A percentile compares a stretch with the other conserved stretches of the same genome.
These are phyloP conservation scores for Conopomorpha cramerella DNA, from an alignment of 1,140 invertebrate genomes.

Conservation along the genomic window DNA sequence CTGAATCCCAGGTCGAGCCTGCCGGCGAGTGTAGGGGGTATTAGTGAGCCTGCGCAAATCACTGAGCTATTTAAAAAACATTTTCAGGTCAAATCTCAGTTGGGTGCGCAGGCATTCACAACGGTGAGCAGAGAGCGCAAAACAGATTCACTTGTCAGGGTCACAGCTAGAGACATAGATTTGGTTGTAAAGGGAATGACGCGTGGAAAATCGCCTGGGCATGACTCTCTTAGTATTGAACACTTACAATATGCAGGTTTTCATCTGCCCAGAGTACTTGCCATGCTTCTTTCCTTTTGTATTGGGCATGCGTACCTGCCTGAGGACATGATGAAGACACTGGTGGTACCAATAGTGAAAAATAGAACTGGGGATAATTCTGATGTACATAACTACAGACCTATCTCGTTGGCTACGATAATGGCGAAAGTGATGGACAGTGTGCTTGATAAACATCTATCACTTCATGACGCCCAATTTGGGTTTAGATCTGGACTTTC, in stretches of 20 bases:
- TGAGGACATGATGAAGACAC: neutral
- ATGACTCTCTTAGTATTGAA: neutral
- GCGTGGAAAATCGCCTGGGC: neutral
- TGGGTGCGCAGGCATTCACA: neutral
- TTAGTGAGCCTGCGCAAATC: neutral
- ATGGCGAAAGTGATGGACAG: constrained; percentile 1
- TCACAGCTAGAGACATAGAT: neutral
- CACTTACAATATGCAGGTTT: neutral
- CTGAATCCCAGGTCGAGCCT: neutral
- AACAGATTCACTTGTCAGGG: neutral
- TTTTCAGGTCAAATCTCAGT: neutral
- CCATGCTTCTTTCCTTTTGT: neutral
- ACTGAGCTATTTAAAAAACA: neutral
- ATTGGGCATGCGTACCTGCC: neutral
- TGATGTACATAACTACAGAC: neutral
- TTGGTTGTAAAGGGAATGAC: neutral
- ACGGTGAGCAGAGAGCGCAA: neutral
- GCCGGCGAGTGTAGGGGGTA: neutral
- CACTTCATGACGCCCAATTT: neutral
- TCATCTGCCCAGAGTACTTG: neutral
- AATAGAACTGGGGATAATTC: neutral
- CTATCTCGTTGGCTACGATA: no score
- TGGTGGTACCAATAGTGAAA: neutral
- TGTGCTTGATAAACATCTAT: neutral
- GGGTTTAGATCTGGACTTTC: constrained; percentile 1